A percentile compares a stretch with the other conserved stretches of the same genome.
Evolutionary conservation across 1,140 invertebrate species (phyloP).

Genomic region (Heterodera schachtii): DNA sequence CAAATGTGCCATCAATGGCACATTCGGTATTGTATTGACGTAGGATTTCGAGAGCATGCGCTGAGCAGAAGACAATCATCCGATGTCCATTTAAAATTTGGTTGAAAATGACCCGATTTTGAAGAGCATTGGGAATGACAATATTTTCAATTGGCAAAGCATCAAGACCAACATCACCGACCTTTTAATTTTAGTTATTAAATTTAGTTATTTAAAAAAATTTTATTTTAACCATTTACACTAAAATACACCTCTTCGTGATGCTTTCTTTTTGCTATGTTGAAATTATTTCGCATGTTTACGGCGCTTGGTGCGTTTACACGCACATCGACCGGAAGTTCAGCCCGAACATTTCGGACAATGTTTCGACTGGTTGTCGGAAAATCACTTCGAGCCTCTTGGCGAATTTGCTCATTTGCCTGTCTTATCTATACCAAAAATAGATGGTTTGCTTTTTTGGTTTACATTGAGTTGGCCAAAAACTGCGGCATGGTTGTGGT

Average conservation of each 20-base stretch:
- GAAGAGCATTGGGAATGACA: background rate
- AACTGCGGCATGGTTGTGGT: background rate
- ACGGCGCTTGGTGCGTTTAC: background rate
- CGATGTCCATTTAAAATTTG: background rate
- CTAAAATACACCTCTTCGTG: background rate
- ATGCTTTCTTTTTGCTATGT: background rate
- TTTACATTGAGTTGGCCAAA: background rate
- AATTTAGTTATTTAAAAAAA: too few relatives aligned
- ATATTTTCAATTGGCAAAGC: background rate
- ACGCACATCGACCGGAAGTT: background rate
- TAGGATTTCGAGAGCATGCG: background rate
- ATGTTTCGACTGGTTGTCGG: background rate
- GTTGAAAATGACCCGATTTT: conserved; percentile 9
- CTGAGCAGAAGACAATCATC: conserved; percentile 5
- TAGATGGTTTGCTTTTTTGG: too few relatives aligned
- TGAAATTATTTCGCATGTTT: conserved; percentile 7
- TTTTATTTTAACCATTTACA: too few relatives aligned
- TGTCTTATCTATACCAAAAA: too few relatives aligned
- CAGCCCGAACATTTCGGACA: background rate
- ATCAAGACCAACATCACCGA: background rate
- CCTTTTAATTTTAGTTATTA: background rate
- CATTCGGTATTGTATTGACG: background rate
- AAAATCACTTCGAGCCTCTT: background rate
- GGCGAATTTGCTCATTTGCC: background rate
- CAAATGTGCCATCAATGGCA: conserved; percentile 8